Evolutionary conservation across 2,888 invertebrate genomes (phyloP), one percentile per base, ranked within the genome.

Genomic region (Morpho achilles): DNA sequence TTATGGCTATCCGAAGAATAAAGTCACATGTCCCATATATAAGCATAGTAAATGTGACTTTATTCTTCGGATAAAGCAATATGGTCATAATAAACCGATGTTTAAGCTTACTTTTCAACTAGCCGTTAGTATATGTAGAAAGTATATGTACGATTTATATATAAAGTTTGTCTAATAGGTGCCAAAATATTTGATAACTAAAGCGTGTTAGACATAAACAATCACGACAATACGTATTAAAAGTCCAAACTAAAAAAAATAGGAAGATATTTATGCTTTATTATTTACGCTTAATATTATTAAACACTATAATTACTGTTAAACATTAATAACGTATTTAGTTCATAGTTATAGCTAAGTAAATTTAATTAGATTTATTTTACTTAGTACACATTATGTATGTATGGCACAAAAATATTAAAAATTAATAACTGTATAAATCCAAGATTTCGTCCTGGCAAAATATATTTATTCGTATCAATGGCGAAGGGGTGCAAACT

Each of bases 341-440:
- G 58, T 46, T 44, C 43, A 40, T 53, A 50, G 9, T 40, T 47
- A 50, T 53, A 50, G 53, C 41, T 46, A 53, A 42, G 22, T n/a
- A 46, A 56, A 55, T 54, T 61, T 56, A 62, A 62, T 32, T 59
- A 62, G 42, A 59, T 50, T 46, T 60, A 60, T 58, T 56, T 61
- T 59, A 61, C 53, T 54, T 40, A 32, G 53, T 56, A 56, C n/a
- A 56, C 47, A 53, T 62, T 63, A 58, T 51, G 44, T 58, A 58
- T 58, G 55, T 65, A 65, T 63, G 61, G 62, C 63, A 65, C 60
- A 51, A 61, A 32, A 56, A 59, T 23, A 59, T 23, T 54, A 58
- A 58, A 51, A 62, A 63, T 57, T 59, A 62, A 47, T 61, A 49
- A 56, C 44, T 61, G 45, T 45, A 54, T 44, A 40, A 40, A 58